phyloP scores from a whole-genome alignment of 2,888 invertebrate species.

The Drosophila bunnanda region DNA sequence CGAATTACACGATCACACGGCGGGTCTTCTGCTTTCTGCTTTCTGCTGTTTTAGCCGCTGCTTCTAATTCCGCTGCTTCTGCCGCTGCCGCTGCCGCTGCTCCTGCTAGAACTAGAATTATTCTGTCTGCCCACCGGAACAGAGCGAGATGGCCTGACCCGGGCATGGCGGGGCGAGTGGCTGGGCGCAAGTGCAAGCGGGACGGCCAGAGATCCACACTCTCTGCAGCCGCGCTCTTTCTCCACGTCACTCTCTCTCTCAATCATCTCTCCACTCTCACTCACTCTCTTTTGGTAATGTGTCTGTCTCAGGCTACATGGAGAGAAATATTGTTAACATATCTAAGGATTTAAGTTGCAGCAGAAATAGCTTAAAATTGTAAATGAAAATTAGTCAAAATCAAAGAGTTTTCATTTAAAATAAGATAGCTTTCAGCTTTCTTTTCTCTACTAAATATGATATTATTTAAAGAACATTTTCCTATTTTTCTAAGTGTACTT shows the following conservation, averaged over 20 bases:
- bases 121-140: slow-evolving; percentile 50
- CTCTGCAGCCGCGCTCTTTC: slow-evolving; percentile 9
- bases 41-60: slow-evolving; percentile 52
- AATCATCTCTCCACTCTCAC: slow-evolving; percentile 30
- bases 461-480: not conserved
- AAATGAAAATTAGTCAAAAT: too few relatives aligned
- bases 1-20: slow-evolving; percentile 80
- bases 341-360: too few relatives aligned
- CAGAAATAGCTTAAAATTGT: too few relatives aligned
- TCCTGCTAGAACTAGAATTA: slow-evolving; percentile 21
- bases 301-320: slow-evolving; percentile 8
- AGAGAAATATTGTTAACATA: too few relatives aligned
- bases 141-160: slow-evolving; percentile 62
- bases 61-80: slow-evolving; percentile 37
- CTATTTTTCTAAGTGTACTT: slow-evolving; percentile 4
- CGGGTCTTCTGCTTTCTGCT: slow-evolving; percentile 73
- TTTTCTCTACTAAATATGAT: too few relatives aligned
- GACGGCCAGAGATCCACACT: slow-evolving; percentile 34
- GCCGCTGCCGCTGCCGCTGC: slow-evolving; percentile 17
- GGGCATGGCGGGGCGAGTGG: slow-evolving; percentile 20
- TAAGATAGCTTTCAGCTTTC: too few relatives aligned
- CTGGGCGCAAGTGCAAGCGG: slow-evolving; percentile 42
- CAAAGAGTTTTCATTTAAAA: too few relatives aligned
- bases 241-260: slow-evolving; percentile 23
- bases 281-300: slow-evolving; percentile 16